A percentile compares a stretch with the other conserved stretches of the same genome.
phyloP scores from a whole-genome alignment of 2,888 invertebrate species.

The Lithosia quadra region DNA sequence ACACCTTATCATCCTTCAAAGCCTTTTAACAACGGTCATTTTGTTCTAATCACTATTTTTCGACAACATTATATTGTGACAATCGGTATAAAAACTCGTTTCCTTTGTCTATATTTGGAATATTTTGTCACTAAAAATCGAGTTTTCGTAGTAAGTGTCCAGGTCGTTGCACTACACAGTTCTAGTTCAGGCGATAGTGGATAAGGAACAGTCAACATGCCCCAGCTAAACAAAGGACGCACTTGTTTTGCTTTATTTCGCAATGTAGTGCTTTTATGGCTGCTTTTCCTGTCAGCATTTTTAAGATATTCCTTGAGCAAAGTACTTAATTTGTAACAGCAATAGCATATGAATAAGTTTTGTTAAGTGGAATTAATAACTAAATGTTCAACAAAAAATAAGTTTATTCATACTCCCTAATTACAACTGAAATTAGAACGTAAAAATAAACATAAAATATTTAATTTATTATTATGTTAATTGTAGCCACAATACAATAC shows the following conservation, averaged over 20 bases:
- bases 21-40: neutral
- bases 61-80: neutral
- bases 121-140: constrained; percentile 25
- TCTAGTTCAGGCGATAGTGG: constrained; percentile 80
- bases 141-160: constrained; percentile 59
- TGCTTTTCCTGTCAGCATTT: constrained; percentile 69
- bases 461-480: neutral
- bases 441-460: neutral
- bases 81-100: neutral
- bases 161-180: constrained; percentile 73
- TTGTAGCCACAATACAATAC: neutral
- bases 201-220: constrained; percentile 83
- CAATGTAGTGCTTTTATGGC: constrained; percentile 73
- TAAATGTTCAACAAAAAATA: neutral
- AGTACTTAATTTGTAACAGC: constrained; percentile 40
- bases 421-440: neutral
- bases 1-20: neutral
- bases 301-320: constrained; percentile 52
- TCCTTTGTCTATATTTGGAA: neutral
- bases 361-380: neutral
- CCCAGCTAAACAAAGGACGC: constrained; percentile 77
- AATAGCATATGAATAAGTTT: constrained; percentile 8
- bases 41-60: neutral
- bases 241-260: constrained; percentile 79
- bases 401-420: neutral